phyloP scores from a whole-genome alignment of 2,797 vertebrate species.

The Cichlasoma orientale region DNA sequence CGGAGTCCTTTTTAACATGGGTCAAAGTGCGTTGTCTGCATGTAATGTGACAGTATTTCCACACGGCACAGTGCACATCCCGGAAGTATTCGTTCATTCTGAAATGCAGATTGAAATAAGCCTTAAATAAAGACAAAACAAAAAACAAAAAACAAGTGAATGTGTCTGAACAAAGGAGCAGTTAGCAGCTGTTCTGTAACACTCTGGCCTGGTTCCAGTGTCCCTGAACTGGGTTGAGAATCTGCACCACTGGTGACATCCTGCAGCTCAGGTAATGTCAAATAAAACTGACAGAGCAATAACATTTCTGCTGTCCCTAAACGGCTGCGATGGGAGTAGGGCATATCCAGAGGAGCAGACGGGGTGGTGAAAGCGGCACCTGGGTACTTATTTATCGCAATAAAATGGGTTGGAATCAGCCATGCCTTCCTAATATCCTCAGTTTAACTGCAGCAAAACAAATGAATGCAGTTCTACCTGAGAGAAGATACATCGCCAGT shows the following conservation, averaged over 20 bases:
- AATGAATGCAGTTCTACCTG: slow-evolving; percentile 48
- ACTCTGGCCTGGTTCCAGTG: slow-evolving; percentile 24
- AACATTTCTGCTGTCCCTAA: slow-evolving; percentile 54
- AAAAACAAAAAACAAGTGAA: slow-evolving; percentile 6
- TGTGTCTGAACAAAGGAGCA: slow-evolving; percentile 33
- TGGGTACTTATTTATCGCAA: slow-evolving; percentile 59
- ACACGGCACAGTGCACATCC: background rate
- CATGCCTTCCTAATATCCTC: slow-evolving; percentile 30
- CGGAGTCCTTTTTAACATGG: background rate
- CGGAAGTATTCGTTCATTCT: background rate
- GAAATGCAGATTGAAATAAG: slow-evolving; percentile 4
- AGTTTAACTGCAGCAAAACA: slow-evolving; percentile 50
- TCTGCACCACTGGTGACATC: slow-evolving; percentile 38
- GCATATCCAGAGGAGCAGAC: slow-evolving; percentile 60
- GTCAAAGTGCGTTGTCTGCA: background rate
- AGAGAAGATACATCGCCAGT: slow-evolving; percentile 33
- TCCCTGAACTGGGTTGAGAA: slow-evolving; percentile 31
- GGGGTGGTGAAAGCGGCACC: slow-evolving; percentile 38
- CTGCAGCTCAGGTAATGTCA: slow-evolving; percentile 67
- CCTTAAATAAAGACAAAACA: background rate
- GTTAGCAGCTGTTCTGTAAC: slow-evolving; percentile 19
- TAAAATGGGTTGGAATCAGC: slow-evolving; percentile 49
- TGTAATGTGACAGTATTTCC: background rate
- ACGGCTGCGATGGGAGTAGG: slow-evolving; percentile 49
- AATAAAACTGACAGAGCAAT: slow-evolving; percentile 71